phyloP scores from a whole-genome alignment of 2,113 vertebrate genomes.

The Pseudorasbora parva region DNA sequence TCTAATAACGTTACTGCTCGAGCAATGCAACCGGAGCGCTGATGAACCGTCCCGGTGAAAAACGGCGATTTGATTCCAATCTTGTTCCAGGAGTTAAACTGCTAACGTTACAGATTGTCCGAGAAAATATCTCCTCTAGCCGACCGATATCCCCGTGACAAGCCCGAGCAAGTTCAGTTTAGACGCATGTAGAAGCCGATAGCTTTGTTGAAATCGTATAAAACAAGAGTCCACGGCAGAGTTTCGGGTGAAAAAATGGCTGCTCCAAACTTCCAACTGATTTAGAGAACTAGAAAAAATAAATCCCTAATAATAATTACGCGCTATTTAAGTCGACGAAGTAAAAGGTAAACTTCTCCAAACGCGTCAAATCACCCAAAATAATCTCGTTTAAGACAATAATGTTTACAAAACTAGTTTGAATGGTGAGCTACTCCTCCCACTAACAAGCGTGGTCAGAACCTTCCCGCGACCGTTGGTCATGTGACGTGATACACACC shows the following conservation, averaged over 20 bases:
- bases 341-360: background rate
- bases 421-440: constrained; percentile 66
- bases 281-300: background rate
- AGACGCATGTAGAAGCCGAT: background rate
- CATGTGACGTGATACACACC: constrained; percentile 76
- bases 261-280: constrained; percentile 23
- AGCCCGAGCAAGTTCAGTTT: constrained; percentile 53
- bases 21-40: background rate
- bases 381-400: constrained; percentile 31
- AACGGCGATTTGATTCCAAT: background rate
- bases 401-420: constrained; percentile 75
- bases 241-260: constrained; percentile 43
- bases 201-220: background rate
- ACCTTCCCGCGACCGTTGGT: constrained; percentile 95
- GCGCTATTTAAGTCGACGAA: background rate
- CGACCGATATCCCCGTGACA: constrained; percentile 7
- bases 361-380: constrained; percentile 27
- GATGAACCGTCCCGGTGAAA: constrained; percentile 27
- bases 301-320: background rate
- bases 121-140: background rate
- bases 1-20: background rate
- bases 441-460: constrained; percentile 71
- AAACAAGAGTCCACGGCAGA: constrained; percentile 14
- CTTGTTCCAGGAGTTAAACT: background rate
- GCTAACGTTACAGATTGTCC: background rate